Conservation (phyloP, 1,140 invertebrate species). For the Pemphigus obesinymphae region DNA sequence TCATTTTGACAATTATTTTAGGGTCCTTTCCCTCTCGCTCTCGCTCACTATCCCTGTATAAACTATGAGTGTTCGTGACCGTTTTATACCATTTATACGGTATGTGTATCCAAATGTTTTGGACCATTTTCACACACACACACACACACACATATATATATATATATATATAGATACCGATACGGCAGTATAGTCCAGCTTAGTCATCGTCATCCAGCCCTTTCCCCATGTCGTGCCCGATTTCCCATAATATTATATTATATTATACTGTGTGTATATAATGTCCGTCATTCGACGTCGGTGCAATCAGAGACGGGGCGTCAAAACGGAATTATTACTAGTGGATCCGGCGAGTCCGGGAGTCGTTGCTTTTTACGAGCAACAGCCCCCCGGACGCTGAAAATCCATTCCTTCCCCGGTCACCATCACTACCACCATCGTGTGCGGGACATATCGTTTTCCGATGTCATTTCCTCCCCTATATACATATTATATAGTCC, state of each 20-base stretch:
- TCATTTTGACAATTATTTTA: no score
- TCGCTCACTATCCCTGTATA: no score
- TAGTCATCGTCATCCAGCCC: slow-evolving; percentile 29
- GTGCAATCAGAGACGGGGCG: slow-evolving; percentile 33
- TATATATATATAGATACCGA: no score
- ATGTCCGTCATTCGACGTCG: slow-evolving; percentile 24
- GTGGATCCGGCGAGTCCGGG: slow-evolving; percentile 16
- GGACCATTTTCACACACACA: neutral
- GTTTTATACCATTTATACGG: no score
- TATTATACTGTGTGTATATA: neutral
- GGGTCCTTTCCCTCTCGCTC: no score
- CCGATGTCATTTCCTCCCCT: slow-evolving; percentile 16
- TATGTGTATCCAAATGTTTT: slow-evolving; percentile 18
- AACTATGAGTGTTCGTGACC: no score
- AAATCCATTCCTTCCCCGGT: neutral
- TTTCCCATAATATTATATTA: no score
- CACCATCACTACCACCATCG: neutral
- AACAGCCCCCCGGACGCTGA: slow-evolving; percentile 1
- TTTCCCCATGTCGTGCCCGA: neutral
- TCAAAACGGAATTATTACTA: slow-evolving; percentile 25
- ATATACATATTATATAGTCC: no score
- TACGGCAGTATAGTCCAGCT: slow-evolving; percentile 4
- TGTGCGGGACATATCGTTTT: slow-evolving; percentile 12
- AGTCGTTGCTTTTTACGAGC: slow-evolving; percentile 34
- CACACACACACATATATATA: no score